A percentile compares a stretch with the other conserved stretches of the same genome.
phyloP scores from a whole-genome alignment of 92 coral and sea anemone genomes.

The Nematostella vectensis region DNA sequence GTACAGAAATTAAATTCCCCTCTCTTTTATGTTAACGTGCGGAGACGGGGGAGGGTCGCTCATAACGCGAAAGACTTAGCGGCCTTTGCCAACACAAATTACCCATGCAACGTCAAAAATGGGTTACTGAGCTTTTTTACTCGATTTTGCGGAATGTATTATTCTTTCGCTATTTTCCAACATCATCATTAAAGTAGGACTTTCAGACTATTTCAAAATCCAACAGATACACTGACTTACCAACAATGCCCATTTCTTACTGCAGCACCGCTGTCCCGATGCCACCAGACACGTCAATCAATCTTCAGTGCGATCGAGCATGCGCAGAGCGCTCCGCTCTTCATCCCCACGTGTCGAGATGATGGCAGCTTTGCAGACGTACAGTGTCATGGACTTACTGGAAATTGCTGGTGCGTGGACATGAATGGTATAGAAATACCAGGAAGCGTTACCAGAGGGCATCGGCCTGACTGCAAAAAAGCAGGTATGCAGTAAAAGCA shows the following conservation, averaged over 20 bases:
- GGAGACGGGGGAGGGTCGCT: conserved; percentile 34
- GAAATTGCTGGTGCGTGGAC: conserved; percentile 95
- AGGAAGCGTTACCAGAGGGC: conserved; percentile 52
- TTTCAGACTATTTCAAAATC: too few species aligned
- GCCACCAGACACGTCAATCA: conserved; percentile 25
- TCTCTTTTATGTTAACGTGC: too few species aligned
- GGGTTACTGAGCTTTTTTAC: too few species aligned
- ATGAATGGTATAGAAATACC: conserved; percentile 66
- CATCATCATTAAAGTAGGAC: too few species aligned
- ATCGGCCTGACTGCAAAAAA: conserved; percentile 53
- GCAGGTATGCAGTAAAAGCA: conserved; percentile 3
- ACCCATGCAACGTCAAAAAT: too few species aligned
- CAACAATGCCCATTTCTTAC: too few species aligned
- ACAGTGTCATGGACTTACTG: conserved; percentile 71
- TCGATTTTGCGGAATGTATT: too few species aligned
- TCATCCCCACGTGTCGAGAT: conserved; percentile 54
- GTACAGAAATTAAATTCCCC: too few species aligned
- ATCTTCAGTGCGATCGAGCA: conserved; percentile 7
- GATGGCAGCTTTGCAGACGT: conserved; percentile 59
- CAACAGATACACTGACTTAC: too few species aligned
- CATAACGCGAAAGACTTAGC: neutral
- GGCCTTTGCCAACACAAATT: too few species aligned
- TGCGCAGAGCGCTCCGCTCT: conserved; percentile 21
- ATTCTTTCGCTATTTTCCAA: too few species aligned
- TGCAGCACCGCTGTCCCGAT: conserved; percentile 34